Evolutionary conservation across 1,140 invertebrate genomes (phyloP).

Genomic region (Battus philenor): DNA sequence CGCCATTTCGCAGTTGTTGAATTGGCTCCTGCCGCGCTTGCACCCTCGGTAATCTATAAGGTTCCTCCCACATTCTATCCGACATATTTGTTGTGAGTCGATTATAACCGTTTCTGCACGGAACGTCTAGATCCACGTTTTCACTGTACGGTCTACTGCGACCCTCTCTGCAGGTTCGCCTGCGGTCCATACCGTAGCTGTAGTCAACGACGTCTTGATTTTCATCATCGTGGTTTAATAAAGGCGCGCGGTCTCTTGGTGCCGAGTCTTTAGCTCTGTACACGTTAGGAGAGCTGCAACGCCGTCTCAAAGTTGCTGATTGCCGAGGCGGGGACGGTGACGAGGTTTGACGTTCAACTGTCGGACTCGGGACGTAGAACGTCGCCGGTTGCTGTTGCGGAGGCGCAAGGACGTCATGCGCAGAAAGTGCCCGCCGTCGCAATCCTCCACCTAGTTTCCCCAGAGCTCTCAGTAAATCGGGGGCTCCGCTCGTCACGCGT

Average conservation of each 20-base stretch:
- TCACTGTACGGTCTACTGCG: slow-evolving; percentile 70
- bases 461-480: slow-evolving; percentile 80
- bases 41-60: slow-evolving; percentile 55
- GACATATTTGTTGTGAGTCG: slow-evolving; percentile 38
- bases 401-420: slow-evolving; percentile 79
- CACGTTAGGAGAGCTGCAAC: slow-evolving; percentile 70
- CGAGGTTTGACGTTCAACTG: slow-evolving; percentile 41
- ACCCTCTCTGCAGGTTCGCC: slow-evolving; percentile 43
- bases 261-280: slow-evolving; percentile 48
- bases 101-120: slow-evolving; percentile 59
- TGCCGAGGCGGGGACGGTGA: slow-evolving; percentile 55
- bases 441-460: slow-evolving; percentile 82
- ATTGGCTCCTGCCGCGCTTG: slow-evolving; percentile 57
- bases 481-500: slow-evolving; percentile 78
- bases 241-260: slow-evolving; percentile 39
- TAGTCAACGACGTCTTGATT: slow-evolving; percentile 59
- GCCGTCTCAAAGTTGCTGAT: slow-evolving; percentile 50
- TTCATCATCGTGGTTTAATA: slow-evolving; percentile 57
- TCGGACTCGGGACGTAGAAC: slow-evolving; percentile 82
- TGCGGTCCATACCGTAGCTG: slow-evolving; percentile 45
- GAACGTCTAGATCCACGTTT: slow-evolving; percentile 55
- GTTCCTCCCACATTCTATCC: slow-evolving; percentile 61
- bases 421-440: slow-evolving; percentile 79
- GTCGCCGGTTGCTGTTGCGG: slow-evolving; percentile 74
- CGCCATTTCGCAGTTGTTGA: slow-evolving; percentile 53